Base-by-base conservation (phyloP, 30 jellyfish, hydroid and myxozoan species). In the Hydractinia echinata region DNA sequence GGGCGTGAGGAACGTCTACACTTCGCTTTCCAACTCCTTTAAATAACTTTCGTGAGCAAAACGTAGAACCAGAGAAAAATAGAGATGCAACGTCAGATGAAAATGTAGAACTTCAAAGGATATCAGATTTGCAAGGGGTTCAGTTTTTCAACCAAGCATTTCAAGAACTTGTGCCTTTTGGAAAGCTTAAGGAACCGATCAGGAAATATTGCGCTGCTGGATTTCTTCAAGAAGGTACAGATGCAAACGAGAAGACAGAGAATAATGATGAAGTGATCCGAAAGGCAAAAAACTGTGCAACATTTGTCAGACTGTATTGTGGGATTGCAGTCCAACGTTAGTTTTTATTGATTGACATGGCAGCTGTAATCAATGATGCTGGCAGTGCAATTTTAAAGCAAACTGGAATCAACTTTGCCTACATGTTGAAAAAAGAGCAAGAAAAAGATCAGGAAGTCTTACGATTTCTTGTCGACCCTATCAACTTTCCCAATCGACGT, bases 201-300 rank as follows among this genome's bases (percentile, higher is more conserved):
- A 64, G 39, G 1, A 64, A 64, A 64, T 64, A n/a, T 51, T 64
- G 74, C 39, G 74, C 19, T n/a, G 74, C 74, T 64, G 74, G 74
- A 64, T 64, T 1, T 13, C 10, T 64, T 6, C 19, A 13, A 64
- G 74, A 7, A 6, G 74, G 39, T 64, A 64, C 51, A 7, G 74
- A 64, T 64, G 4, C 19, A n/a, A 4, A 6, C 19, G 39, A 51
- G 2, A 51, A 64, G 10, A 51, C 19, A 6, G 4, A 13, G 8
- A 13, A 6, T 51, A 2, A n/a, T n/a, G 6, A 64, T 4, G 16
- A 64, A 9, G 16, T 64, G 39, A 64, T 6, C 4, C 2, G 19
- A 51, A n/a, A 64, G 10, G 74, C 74, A n/a, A 64, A 13, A 4
- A 64, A 51, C 4, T 64, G 74, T 4, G 16, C 19, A 7, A 51